These are phyloP conservation scores for Mormyrus lacerda DNA, from an alignment of 2,113 vertebrate species.

Conservation along the genomic window DNA sequence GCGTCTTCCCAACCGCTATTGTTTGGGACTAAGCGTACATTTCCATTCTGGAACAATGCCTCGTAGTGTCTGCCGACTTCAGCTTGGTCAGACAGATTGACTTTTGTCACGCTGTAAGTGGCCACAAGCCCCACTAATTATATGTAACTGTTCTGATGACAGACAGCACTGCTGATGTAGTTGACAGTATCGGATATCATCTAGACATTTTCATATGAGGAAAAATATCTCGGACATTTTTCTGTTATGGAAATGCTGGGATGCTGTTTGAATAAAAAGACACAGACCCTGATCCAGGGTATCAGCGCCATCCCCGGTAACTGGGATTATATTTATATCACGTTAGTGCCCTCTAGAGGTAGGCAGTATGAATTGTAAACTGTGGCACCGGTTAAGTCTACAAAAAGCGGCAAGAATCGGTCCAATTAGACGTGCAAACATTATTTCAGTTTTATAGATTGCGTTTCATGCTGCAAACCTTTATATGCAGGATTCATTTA, in stretches of 20 bases:
- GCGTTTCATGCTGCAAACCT: not conserved
- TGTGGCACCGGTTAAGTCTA: not conserved
- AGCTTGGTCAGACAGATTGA: slow-evolving; percentile 21
- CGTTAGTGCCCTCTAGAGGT: not conserved
- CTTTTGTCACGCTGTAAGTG: slow-evolving; percentile 19
- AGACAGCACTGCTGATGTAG: too few species aligned
- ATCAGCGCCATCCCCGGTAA: not conserved
- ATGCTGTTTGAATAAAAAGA: not conserved
- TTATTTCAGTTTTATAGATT: not conserved
- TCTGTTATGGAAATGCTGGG: not conserved
- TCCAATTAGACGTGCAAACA: not conserved
- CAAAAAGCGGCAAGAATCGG: not conserved
- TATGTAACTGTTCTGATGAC: not conserved
- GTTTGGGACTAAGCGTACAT: slow-evolving; percentile 12
- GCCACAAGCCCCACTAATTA: not conserved
- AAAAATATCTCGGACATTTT: not conserved
- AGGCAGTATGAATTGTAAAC: not conserved
- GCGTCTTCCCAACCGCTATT: slow-evolving; percentile 4
- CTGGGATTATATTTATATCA: not conserved
- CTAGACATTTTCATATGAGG: not conserved
- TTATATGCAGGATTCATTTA: not conserved
- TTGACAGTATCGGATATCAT: not conserved
- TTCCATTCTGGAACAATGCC: slow-evolving; percentile 7
- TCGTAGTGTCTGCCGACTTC: slow-evolving; percentile 9
- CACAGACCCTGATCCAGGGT: not conserved